Conservation (phyloP, 1,140 invertebrate species). For the Drosophila lini region DNA sequence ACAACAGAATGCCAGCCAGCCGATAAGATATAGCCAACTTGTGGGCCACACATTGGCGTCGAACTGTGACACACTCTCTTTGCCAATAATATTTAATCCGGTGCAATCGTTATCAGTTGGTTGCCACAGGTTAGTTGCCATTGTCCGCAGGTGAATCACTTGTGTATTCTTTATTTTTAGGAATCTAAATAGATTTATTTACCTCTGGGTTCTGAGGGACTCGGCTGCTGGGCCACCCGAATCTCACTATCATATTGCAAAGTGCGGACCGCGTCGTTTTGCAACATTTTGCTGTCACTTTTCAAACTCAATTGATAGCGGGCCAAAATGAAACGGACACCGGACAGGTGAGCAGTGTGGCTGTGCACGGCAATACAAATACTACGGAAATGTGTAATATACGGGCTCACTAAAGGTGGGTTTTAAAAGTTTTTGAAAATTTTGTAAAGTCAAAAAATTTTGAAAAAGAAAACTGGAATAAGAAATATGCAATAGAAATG, state of each 20-base stretch:
- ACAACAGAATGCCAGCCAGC: conserved; percentile 37
- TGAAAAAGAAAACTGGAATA: background rate
- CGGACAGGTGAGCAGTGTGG: conserved; percentile 7
- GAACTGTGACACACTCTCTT: conserved; percentile 51
- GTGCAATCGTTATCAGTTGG: conserved; percentile 55
- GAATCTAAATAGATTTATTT: conserved; percentile 7
- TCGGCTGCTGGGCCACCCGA: conserved; percentile 68
- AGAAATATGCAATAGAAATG: too few species aligned
- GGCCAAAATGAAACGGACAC: conserved; percentile 38
- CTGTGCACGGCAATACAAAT: background rate
- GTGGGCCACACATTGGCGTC: conserved; percentile 27
- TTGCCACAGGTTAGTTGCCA: conserved; percentile 21
- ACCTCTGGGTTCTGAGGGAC: conserved; percentile 69
- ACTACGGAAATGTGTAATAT: accelerated
- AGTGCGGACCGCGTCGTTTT: conserved; percentile 78
- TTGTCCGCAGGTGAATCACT: conserved; percentile 50
- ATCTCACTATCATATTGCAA: conserved; percentile 81
- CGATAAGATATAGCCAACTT: conserved; percentile 75
- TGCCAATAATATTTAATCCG: conserved; percentile 57
- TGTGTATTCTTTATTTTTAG: conserved; percentile 1
- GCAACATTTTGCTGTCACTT: conserved; percentile 67
- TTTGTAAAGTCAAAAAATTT: too few species aligned
- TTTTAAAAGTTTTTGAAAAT: background rate
- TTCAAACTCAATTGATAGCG: conserved; percentile 40
- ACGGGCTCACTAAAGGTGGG: background rate